Conservation (phyloP, 2,797 vertebrate species). For the Gallinago solitaria region DNA sequence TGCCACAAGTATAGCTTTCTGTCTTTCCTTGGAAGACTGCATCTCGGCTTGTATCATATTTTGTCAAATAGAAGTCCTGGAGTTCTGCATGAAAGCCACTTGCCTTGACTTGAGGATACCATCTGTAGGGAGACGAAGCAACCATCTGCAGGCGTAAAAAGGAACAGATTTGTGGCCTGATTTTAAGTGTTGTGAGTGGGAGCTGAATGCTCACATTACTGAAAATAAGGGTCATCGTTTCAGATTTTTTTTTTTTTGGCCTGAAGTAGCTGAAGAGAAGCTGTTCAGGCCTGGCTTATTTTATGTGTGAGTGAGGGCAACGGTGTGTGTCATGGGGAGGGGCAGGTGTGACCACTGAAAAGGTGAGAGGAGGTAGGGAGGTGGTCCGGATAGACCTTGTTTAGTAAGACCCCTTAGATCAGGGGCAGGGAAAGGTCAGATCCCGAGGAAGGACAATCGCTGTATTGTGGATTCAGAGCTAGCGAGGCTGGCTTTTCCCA, state of each 20-base stretch:
- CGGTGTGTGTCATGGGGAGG: background rate
- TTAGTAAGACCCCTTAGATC: background rate
- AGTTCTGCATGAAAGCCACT: background rate
- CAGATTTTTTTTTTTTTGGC: background rate
- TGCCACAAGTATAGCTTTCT: conserved; percentile 35
- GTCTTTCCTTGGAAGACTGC: background rate
- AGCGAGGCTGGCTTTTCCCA: background rate
- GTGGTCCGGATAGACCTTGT: background rate
- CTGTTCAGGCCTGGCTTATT: background rate
- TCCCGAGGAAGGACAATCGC: fast-evolving
- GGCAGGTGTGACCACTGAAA: background rate
- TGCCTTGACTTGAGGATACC: conserved; percentile 24
- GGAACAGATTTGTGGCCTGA: conserved; percentile 47
- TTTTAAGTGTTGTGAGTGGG: background rate
- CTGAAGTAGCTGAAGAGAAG: background rate
- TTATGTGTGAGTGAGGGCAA: background rate
- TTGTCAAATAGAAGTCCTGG: background rate
- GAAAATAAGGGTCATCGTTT: background rate
- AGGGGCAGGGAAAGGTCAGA: fast-evolving
- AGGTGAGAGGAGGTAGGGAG: background rate
- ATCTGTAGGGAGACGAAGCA: conserved; percentile 22
- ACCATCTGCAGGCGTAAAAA: conserved; percentile 16
- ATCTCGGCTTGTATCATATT: background rate
- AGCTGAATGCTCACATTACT: conserved; percentile 9
- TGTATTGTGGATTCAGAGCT: background rate